These are phyloP conservation scores for Lucifuga dentata DNA, from an alignment of 2,113 vertebrate species.

Conservation along the genomic window DNA sequence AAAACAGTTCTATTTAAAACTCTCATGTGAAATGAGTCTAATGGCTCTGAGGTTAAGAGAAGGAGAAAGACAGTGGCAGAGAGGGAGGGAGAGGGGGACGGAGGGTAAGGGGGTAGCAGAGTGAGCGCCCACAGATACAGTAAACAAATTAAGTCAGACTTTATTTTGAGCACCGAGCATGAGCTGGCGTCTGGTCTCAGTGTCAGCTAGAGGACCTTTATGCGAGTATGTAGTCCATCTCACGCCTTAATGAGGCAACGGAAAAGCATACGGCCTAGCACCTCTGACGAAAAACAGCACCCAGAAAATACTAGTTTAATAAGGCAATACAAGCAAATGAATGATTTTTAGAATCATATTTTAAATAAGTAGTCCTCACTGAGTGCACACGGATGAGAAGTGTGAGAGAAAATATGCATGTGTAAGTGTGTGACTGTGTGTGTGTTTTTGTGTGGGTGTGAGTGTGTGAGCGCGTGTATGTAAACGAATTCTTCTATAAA, in stretches of 20 bases:
- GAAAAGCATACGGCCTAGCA: slow-evolving; percentile 60
- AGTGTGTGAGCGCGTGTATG: slow-evolving; percentile 61
- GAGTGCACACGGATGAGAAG: slow-evolving; percentile 62
- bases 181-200: slow-evolving; percentile 75
- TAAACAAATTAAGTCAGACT: slow-evolving; percentile 83
- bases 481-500: slow-evolving; percentile 82
- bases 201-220: slow-evolving; percentile 75
- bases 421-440: slow-evolving; percentile 61
- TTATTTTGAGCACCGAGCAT: slow-evolving; percentile 75
- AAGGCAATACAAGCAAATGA: slow-evolving; percentile 75
- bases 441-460: slow-evolving; percentile 13
- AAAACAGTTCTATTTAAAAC: slow-evolving; percentile 71
- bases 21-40: slow-evolving; percentile 61
- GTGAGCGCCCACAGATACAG: slow-evolving; percentile 73
- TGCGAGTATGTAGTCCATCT: slow-evolving; percentile 63
- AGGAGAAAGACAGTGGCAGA: slow-evolving; percentile 61
- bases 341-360: slow-evolving; percentile 75
- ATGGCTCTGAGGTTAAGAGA: slow-evolving; percentile 67
- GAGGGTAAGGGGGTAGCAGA: slow-evolving; percentile 58
- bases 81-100: slow-evolving; percentile 35
- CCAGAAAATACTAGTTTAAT: slow-evolving; percentile 72
- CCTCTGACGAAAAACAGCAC: slow-evolving; percentile 68
- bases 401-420: slow-evolving; percentile 74
- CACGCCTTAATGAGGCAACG: slow-evolving; percentile 77
- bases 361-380: slow-evolving; percentile 73